Evolutionary conservation across 2,113 vertebrate species (phyloP), one percentile per base, ranked within the genome.

Genomic region (Anolis sagrei): DNA sequence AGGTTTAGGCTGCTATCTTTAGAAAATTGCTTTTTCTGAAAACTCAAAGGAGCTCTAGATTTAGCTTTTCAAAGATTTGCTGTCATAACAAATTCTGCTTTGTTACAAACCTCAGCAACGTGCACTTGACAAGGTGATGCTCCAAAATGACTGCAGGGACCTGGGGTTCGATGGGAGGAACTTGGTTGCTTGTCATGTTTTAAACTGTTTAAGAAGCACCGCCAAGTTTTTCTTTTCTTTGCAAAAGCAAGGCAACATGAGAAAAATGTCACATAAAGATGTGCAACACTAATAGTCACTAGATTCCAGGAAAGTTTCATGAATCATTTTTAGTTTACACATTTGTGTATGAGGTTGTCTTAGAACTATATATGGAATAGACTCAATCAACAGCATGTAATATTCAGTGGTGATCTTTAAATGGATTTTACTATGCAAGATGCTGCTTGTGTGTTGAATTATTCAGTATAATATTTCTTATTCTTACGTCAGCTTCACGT

Each of bases 21-120:
- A 72, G 34, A 58, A 70, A 72, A 70, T 66, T 83, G 29, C 29
- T 25, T 75, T 75, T 83, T 58, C 58, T 34, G 73, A 64, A 76
- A 32, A 76, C 21, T 23, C 48, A 72, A 82, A 82, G 70, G 4
- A 51, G 51, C 7, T 72, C 21, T 32, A 14, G 11, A 36, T 58
- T n/a, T 61, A 29, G 36, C 10, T 64, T 75, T 44, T 23, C 69
- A 54, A 62, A 74, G 25, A 74, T 74, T 44, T 74, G 25, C 51
- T 62, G 36, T 61, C 51, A 39, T 16, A 83, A n/a, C 21, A 73
- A 73, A 73, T 58, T 27, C 34, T 36, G 49, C 4, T 73, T 58
- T 61, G 36, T 14, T 73, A 82, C 51, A 61, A 61, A 78, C 68
- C 32, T 29, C 51, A 27, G 32, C 49, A 73, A 4, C 36, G 27